These are phyloP conservation scores for Plectus sambesii DNA, from an alignment of 1,140 invertebrate species.

Conservation along the genomic window DNA sequence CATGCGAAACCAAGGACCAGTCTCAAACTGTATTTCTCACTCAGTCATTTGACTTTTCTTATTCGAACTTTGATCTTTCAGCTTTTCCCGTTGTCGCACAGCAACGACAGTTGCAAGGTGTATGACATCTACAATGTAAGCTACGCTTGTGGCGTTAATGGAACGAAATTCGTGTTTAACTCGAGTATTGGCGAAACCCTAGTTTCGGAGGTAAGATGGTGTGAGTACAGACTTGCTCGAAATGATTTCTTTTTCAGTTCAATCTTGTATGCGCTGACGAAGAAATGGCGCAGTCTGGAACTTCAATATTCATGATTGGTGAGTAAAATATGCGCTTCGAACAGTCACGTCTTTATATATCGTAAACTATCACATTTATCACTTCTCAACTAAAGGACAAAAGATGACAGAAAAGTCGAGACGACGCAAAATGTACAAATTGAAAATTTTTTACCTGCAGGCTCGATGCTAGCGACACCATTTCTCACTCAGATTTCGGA, in stretches of 20 bases:
- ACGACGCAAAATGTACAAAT: too few species aligned
- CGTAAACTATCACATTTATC: too few species aligned
- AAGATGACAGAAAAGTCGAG: too few species aligned
- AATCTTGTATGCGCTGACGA: conserved; percentile 20
- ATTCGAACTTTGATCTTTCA: neutral
- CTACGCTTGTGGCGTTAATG: too few species aligned
- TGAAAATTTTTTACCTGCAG: conserved; percentile 8
- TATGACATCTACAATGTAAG: conserved; percentile 1
- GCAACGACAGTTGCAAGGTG: conserved; percentile 1
- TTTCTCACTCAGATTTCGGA: conserved; percentile 24
- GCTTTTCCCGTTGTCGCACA: neutral
- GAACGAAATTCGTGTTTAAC: too few species aligned
- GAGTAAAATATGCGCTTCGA: neutral
- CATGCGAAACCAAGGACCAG: conserved; percentile 10
- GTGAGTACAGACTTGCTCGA: neutral
- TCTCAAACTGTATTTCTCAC: too few species aligned
- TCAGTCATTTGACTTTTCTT: too few species aligned
- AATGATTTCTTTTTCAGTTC: conserved; percentile 12
- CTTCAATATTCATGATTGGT: conserved; percentile 23
- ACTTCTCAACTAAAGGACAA: too few species aligned
- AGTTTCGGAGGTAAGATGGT: conserved; percentile 1
- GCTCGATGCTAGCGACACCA: conserved; percentile 20
- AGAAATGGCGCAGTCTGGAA: conserved; percentile 14
- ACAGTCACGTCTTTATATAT: too few species aligned
- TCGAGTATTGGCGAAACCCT: too few species aligned